Evolutionary conservation across 23 tunicate genomes (phyloP).

Genomic region (Trididemnum miniatum): DNA sequence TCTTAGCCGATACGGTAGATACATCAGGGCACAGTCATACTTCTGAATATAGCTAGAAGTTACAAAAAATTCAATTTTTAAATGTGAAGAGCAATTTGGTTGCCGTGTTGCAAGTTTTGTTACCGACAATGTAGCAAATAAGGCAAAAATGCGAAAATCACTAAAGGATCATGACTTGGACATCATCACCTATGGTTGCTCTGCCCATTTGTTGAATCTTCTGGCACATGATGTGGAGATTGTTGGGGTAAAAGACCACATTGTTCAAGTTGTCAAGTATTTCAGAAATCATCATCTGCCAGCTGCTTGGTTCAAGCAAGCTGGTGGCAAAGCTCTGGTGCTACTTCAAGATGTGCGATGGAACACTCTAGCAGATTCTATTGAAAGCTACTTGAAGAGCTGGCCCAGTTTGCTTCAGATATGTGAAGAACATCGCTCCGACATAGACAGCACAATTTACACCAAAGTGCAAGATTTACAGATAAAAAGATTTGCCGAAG

Average conservation of each 20-base stretch:
- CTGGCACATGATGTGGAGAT: neutral
- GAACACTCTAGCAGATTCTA: neutral
- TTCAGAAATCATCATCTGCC: neutral
- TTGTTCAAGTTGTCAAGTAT: neutral
- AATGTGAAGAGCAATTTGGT: slow-evolving; percentile 4
- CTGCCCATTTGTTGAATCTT: slow-evolving; percentile 8
- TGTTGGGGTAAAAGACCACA: neutral
- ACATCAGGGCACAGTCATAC: slow-evolving; percentile 21
- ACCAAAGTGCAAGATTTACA: neutral
- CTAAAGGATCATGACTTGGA: neutral
- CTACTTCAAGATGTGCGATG: slow-evolving; percentile 26
- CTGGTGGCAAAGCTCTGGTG: slow-evolving; percentile 1
- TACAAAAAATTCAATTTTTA: neutral
- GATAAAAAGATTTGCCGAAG: neutral
- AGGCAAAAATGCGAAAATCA: slow-evolving; percentile 6
- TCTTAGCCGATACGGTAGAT: neutral
- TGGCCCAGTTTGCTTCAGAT: slow-evolving; percentile 1
- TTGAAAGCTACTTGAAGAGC: neutral
- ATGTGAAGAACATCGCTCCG: slow-evolving; percentile 10
- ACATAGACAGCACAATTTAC: neutral
- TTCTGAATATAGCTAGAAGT: neutral
- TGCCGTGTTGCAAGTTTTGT: slow-evolving; percentile 20
- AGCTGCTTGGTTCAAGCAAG: slow-evolving; percentile 20
- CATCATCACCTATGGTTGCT: slow-evolving; percentile 3
- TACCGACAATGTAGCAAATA: slow-evolving; percentile 24